phyloP scores from a whole-genome alignment of 2,888 invertebrate species.

The Tiliacea aurago region DNA sequence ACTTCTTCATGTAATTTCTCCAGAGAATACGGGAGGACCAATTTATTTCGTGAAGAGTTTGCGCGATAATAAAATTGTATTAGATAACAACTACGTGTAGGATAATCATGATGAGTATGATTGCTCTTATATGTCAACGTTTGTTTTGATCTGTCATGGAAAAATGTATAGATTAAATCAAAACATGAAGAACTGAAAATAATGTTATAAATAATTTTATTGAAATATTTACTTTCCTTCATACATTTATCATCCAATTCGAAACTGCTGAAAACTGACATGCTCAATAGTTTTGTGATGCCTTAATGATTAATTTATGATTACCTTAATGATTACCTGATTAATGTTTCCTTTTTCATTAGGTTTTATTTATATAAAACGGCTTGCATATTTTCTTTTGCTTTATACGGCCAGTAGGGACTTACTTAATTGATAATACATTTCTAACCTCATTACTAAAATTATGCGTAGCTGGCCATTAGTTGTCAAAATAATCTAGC shows the following conservation, averaged over 20 bases:
- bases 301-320: no score
- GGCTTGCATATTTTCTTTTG: background rate
- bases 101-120: background rate
- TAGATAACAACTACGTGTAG: background rate
- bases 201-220: background rate
- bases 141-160: background rate
- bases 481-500: background rate
- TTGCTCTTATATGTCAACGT: background rate
- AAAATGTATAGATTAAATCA: background rate
- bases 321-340: no score
- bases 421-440: background rate
- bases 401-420: background rate
- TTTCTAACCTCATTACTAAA: constrained; percentile 9
- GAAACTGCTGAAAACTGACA: background rate
- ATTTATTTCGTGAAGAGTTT: constrained; percentile 40
- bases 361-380: background rate
- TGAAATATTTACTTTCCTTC: no score
- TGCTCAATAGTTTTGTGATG: no score
- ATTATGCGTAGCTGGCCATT: background rate
- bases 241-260: background rate
- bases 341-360: background rate
- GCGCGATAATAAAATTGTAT: constrained; percentile 37
- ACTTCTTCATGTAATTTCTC: constrained; percentile 61
- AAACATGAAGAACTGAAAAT: background rate
- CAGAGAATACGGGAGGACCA: constrained; percentile 48